phyloP scores from a whole-genome alignment of 2,113 vertebrate species.

The Hippocampus comes region DNA sequence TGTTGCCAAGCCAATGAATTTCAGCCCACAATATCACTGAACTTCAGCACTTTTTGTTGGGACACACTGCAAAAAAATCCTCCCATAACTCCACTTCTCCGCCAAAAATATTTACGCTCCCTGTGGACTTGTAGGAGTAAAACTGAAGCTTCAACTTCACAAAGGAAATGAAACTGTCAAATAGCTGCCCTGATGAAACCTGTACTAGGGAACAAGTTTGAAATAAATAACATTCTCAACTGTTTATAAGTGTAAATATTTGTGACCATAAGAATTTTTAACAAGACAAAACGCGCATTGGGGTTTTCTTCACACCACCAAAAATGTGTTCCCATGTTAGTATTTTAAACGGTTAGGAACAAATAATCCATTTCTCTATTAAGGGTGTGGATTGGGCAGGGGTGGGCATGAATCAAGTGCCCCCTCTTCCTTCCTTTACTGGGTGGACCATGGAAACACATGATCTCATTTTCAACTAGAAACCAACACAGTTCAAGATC shows the following conservation, averaged over 20 bases:
- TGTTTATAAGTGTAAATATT: not conserved
- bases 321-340: not conserved
- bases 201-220: not conserved
- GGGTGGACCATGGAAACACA: conserved; percentile 63
- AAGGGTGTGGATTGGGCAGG: conserved; percentile 46
- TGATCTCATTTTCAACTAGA: conserved; percentile 23
- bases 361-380: conserved; percentile 45
- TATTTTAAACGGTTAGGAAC: conserved; percentile 33
- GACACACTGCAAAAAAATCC: too few relatives aligned
- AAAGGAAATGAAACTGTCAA: not conserved
- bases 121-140: not conserved
- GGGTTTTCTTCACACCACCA: not conserved
- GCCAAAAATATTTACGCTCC: not conserved
- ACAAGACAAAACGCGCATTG: not conserved
- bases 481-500: conserved; percentile 15
- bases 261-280: too few relatives aligned
- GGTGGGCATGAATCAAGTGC: conserved; percentile 39
- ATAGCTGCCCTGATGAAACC: not conserved
- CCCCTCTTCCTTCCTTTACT: conserved; percentile 61
- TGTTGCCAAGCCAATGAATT: not conserved
- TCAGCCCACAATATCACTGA: not conserved
- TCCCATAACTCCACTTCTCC: not conserved
- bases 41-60: too few relatives aligned
- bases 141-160: not conserved
- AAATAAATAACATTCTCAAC: not conserved